Evolutionary conservation across 2,797 vertebrate species (phyloP), one percentile per base, ranked within the genome.

Genomic region (Atherinosoma microstoma): DNA sequence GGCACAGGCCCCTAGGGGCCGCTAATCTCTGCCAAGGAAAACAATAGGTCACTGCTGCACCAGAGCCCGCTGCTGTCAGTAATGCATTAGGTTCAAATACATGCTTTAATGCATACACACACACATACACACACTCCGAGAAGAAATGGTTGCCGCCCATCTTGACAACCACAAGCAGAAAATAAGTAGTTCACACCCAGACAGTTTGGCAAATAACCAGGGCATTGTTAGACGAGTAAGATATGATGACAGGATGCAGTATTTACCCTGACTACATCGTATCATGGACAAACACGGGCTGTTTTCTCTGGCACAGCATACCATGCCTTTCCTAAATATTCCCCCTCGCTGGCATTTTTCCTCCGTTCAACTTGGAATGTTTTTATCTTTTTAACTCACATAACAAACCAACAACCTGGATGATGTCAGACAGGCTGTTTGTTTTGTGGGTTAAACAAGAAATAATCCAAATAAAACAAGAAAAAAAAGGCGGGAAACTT

Each of bases 1-100:
- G 95, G 95, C 94, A 89, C 76, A 85, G 84, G 95, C 94, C 96
- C 96, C 94, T 94, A 93, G 95, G 97, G 96, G 96, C 95, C 94
- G 92, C 94, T 94, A 87, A 95, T 94, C 94, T 94, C 95, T 96
- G 97, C 96, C 96, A 97, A 96, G 94, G 91, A 95, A 96, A 97
- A 98, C 97, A 98, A 97, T 97, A 92, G 94, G 93, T 94, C 93
- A 91, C 94, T 94, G 95, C 95, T 95, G 93, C 92, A 84, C 91
- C 90, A 90, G 93, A 93, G 94, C 95, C 90, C 79, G 89, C 94
- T 96, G 88, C 95, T 95, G 95, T 95, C 94, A 95, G 92, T 94
- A 93, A 95, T 92, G 94, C 92, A 87, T 94, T 91, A 94, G 93
- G 94, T 91, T 91, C 93, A 86, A 78, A 74, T 64, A 64, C 81